A percentile compares a stretch with the other conserved stretches of the same genome.
Conservation (phyloP, 2,797 vertebrate species). For the Simalia tracyae region DNA sequence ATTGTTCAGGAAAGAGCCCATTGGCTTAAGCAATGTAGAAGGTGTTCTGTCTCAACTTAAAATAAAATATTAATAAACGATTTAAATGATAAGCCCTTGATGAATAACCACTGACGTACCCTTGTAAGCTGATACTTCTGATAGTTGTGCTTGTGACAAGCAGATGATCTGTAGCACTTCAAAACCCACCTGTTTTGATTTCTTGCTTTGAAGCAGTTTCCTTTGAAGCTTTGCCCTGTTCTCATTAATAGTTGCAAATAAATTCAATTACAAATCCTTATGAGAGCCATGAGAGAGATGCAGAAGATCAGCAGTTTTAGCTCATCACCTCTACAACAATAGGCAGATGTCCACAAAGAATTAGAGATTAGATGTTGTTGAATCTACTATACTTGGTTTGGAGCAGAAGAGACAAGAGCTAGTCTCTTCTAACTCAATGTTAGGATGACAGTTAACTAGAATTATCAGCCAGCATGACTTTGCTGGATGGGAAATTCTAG, state of each 20-base stretch:
- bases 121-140: neutral
- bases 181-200: neutral
- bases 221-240: neutral
- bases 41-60: no score
- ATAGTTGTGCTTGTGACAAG: neutral
- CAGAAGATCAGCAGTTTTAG: neutral
- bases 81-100: neutral
- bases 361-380: neutral
- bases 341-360: neutral
- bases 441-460: neutral
- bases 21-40: no score
- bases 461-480: neutral
- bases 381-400: neutral
- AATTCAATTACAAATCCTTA: neutral
- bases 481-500: neutral
- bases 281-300: neutral
- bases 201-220: neutral
- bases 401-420: neutral
- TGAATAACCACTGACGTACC: neutral
- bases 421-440: neutral
- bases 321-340: neutral
- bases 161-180: neutral
- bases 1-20: no score
- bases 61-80: neutral
- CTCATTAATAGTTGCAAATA: neutral